Evolutionary conservation across 1,140 invertebrate species (phyloP).

Genomic region (Notospermus geniculatus): DNA sequence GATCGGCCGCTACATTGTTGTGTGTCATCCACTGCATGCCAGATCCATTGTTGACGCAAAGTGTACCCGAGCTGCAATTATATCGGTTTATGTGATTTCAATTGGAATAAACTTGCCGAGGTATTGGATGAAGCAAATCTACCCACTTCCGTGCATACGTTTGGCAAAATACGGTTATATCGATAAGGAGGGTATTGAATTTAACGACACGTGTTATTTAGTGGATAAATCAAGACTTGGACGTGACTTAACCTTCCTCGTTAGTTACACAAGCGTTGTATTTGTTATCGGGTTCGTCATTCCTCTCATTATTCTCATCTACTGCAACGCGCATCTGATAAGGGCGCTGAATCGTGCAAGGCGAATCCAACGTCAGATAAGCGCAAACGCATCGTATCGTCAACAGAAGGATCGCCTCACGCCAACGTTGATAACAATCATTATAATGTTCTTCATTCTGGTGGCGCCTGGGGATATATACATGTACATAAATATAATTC

Average conservation of each 20-base stretch:
- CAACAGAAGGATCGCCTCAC: slow-evolving; percentile 48
- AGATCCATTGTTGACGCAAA: slow-evolving; percentile 1
- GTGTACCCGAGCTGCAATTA: neutral
- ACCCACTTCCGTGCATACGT: neutral
- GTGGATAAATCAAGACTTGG: neutral
- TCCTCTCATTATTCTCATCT: slow-evolving; percentile 43
- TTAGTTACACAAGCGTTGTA: neutral
- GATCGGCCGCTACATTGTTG: slow-evolving; percentile 8
- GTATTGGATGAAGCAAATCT: slow-evolving; percentile 1
- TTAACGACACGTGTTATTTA: neutral
- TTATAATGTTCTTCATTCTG: slow-evolving; percentile 50
- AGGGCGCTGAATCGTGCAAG: slow-evolving; percentile 44
- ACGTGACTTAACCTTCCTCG: neutral
- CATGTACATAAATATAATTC: slow-evolving; percentile 32
- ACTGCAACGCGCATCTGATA: slow-evolving; percentile 48
- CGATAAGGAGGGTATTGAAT: neutral
- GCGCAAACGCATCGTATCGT: slow-evolving; percentile 24
- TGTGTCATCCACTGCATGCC: slow-evolving; percentile 11
- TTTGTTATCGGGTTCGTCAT: slow-evolving; percentile 25
- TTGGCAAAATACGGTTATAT: neutral
- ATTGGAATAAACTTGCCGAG: slow-evolving; percentile 1
- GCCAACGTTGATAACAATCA: slow-evolving; percentile 48
- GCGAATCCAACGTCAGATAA: slow-evolving; percentile 37
- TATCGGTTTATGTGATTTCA: neutral
- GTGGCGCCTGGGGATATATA: slow-evolving; percentile 51